A percentile compares a stretch with the other conserved stretches of the same genome.
Evolutionary conservation across 2,888 invertebrate species (phyloP).

Genomic region (Cataglyphis altisquamis): DNA sequence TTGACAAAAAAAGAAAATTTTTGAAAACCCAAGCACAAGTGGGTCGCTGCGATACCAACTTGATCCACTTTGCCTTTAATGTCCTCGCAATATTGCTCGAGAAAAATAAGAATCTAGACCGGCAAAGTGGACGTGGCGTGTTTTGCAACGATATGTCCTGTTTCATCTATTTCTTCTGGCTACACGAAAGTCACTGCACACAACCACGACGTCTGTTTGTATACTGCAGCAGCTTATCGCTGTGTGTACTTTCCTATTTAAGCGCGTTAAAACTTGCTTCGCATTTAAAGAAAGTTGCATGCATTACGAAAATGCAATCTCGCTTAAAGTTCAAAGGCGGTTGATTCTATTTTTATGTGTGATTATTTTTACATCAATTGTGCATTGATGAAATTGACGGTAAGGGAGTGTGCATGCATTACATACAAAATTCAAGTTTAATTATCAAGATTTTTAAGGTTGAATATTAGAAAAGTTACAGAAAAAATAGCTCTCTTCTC

Average conservation of each 20-base stretch:
- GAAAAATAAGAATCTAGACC: conserved; percentile 28
- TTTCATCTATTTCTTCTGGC: conserved; percentile 33
- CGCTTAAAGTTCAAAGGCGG: conserved; percentile 27
- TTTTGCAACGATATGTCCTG: conserved; percentile 54
- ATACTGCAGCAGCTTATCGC: background rate
- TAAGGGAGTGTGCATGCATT: background rate
- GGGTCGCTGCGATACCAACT: conserved; percentile 54
- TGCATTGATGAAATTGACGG: background rate
- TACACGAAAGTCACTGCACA: conserved; percentile 43
- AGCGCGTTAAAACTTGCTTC: background rate
- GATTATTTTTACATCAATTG: background rate
- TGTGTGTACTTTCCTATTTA: background rate
- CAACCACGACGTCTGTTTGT: background rate
- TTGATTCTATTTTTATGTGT: conserved; percentile 13
- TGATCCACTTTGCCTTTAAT: conserved; percentile 63
- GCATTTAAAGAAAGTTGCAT: conserved; percentile 3
- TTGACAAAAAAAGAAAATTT: conserved; percentile 20
- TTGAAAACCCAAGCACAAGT: conserved; percentile 44
- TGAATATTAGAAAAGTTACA: background rate
- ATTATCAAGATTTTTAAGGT: background rate
- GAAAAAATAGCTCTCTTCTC: background rate
- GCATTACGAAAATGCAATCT: conserved; percentile 1
- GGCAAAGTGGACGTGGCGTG: conserved; percentile 59
- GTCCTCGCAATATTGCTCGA: conserved; percentile 54
- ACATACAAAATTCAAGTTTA: background rate